These are phyloP conservation scores for Protobothrops mucrosquamatus DNA, from an alignment of 2,113 vertebrate genomes.

Conservation along the genomic window DNA sequence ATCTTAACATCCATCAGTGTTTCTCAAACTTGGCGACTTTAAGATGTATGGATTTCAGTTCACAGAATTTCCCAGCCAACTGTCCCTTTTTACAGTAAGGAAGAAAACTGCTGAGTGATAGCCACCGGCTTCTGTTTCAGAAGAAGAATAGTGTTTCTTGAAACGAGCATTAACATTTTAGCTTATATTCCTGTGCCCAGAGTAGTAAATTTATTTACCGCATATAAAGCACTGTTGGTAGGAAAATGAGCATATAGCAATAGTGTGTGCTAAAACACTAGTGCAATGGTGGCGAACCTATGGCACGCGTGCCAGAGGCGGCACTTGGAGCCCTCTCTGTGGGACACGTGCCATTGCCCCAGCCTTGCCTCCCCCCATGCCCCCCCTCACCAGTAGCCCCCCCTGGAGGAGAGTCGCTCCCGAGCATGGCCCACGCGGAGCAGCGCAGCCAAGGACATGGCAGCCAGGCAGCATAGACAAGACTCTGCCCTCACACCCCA, in stretches of 20 bases:
- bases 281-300: not conserved
- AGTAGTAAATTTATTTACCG: not conserved
- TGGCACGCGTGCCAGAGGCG: no score
- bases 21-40: not conserved
- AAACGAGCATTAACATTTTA: not conserved
- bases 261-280: not conserved
- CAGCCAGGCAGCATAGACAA: no score
- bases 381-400: no score
- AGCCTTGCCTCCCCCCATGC: no score
- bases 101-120: not conserved
- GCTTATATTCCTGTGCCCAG: not conserved
- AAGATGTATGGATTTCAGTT: not conserved
- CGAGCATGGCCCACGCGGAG: no score
- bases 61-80: not conserved
- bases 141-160: not conserved
- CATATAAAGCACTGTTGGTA: not conserved
- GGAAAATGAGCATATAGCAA: not conserved
- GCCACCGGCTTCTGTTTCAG: not conserved
- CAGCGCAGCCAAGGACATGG: no score
- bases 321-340: no score
- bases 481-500: no score
- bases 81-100: not conserved
- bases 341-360: no score
- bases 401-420: no score
- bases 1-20: not conserved